These are phyloP conservation scores for Erythrolamprus reginae DNA, from an alignment of 2,113 vertebrate genomes.

Conservation along the genomic window DNA sequence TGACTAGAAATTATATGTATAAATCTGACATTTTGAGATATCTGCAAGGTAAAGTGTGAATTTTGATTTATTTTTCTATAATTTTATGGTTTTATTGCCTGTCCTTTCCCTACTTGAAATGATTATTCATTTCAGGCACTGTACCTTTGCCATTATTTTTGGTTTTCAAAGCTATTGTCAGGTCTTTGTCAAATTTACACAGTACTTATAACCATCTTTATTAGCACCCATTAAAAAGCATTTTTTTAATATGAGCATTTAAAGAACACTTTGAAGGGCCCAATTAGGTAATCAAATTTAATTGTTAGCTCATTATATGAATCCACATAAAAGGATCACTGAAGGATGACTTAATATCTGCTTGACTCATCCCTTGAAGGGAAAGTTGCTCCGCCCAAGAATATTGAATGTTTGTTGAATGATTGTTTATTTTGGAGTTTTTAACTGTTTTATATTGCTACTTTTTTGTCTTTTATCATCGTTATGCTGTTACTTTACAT, in stretches of 20 bases:
- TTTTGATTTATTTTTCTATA: background rate
- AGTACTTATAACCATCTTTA: background rate
- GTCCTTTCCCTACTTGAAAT: background rate
- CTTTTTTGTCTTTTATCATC: too few relatives aligned
- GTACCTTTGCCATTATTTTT: background rate
- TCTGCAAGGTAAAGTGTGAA: background rate
- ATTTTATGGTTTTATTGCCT: background rate
- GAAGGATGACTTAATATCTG: background rate
- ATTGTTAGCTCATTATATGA: background rate
- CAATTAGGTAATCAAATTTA: background rate
- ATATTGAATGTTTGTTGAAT: too few relatives aligned
- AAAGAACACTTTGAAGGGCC: background rate
- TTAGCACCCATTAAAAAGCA: background rate
- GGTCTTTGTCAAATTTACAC: background rate
- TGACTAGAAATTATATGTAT: background rate
- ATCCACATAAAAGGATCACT: background rate
- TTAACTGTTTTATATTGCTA: too few relatives aligned
- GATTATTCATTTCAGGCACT: background rate
- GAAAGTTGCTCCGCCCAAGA: too few relatives aligned
- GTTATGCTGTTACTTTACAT: too few relatives aligned
- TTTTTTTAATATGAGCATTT: background rate
- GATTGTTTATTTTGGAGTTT: too few relatives aligned
- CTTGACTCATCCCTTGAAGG: background rate
- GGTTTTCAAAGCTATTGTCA: background rate
- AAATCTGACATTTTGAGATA: background rate